Percentiles rank a stretch among this genome's conserved stretches.
phyloP scores from a whole-genome alignment of 2,888 invertebrate genomes.

The Calephelis perditalis region DNA sequence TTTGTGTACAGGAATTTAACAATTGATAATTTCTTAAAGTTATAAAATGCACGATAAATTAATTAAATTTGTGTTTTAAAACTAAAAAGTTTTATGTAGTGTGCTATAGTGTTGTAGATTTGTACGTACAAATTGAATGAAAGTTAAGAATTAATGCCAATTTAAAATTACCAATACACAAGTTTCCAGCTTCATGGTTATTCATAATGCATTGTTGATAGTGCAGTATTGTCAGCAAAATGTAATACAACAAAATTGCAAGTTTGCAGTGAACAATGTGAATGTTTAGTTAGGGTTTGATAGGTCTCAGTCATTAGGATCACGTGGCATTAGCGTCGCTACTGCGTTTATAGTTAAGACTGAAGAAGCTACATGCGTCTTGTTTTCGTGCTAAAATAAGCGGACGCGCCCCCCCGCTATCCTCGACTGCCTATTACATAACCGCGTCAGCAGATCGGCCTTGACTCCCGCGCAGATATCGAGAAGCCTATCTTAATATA shows the following conservation, averaged over 20 bases:
- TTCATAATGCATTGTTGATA: too few species aligned
- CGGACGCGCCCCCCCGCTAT: slow-evolving; percentile 53
- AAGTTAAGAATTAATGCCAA: too few species aligned
- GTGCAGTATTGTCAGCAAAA: too few species aligned
- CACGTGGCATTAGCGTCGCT: slow-evolving; percentile 3
- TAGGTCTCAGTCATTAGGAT: neutral
- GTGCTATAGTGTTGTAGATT: too few species aligned
- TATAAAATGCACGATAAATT: too few species aligned
- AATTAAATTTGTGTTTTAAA: too few species aligned
- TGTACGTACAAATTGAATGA: too few species aligned
- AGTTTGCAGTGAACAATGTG: neutral
- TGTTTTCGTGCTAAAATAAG: slow-evolving; percentile 72
- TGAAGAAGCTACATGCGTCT: slow-evolving; percentile 40
- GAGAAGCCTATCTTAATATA: slow-evolving; percentile 25
- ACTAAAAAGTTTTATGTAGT: too few species aligned
- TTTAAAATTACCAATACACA: too few species aligned
- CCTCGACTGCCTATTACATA: slow-evolving; percentile 54
- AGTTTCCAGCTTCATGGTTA: too few species aligned
- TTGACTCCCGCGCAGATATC: slow-evolving; percentile 72
- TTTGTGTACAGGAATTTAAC: neutral
- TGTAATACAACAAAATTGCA: too few species aligned
- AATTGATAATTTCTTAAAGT: too few species aligned
- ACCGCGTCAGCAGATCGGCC: slow-evolving; percentile 63
- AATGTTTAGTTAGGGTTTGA: neutral
- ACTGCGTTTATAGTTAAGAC: slow-evolving; percentile 12